Conservation (phyloP, 2,113 vertebrate species). For the Epinephelus lanceolatus region DNA sequence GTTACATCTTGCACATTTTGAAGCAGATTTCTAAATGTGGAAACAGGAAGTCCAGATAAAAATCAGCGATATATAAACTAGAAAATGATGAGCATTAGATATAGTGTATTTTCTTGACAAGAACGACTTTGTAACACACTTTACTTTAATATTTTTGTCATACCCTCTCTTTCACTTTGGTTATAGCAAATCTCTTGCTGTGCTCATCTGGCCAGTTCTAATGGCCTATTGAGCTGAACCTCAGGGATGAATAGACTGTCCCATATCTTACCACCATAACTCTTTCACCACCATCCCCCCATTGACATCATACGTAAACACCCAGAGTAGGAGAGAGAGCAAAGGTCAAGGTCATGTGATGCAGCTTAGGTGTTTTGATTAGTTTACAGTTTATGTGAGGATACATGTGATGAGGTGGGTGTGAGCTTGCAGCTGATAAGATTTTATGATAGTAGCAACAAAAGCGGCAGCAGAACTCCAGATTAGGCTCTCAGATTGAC, state of each 20-base stretch:
- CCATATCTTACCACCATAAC: conserved; percentile 32
- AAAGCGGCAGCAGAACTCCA: neutral
- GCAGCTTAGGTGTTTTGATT: neutral
- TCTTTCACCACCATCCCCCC: conserved; percentile 35
- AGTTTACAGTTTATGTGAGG: neutral
- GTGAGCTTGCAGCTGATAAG: neutral
- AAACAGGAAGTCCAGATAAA: neutral
- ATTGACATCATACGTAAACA: conserved; percentile 11
- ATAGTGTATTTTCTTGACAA: neutral
- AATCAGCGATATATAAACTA: neutral
- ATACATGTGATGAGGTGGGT: neutral
- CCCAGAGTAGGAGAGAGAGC: conserved; percentile 5
- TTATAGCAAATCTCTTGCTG: neutral
- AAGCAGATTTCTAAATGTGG: neutral
- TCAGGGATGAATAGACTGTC: conserved; percentile 29
- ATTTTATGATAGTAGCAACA: neutral
- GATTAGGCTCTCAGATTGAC: neutral
- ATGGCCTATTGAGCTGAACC: conserved; percentile 63
- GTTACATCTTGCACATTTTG: neutral
- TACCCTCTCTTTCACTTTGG: neutral
- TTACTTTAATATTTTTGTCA: neutral
- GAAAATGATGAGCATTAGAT: neutral
- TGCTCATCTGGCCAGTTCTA: conserved; percentile 49
- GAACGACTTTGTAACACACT: neutral
- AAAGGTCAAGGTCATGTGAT: conserved; percentile 29